Percentiles rank a stretch among this genome's conserved stretches.
These are phyloP conservation scores for Alaudala cheleensis DNA, from an alignment of 2,113 vertebrate species.

Conservation along the genomic window DNA sequence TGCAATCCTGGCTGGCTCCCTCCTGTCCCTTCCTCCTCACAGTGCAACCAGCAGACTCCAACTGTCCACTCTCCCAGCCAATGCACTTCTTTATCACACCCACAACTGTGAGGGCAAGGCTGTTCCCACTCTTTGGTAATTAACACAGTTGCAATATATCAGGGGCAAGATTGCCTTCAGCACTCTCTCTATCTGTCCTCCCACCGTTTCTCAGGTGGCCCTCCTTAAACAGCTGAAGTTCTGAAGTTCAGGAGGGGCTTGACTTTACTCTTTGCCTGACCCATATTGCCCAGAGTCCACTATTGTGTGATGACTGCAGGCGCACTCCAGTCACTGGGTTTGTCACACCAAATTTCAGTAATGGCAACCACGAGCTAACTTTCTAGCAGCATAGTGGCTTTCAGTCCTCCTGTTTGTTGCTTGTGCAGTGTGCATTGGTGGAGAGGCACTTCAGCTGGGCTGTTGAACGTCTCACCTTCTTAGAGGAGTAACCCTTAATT, in stretches of 20 bases:
- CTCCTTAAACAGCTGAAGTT: background rate
- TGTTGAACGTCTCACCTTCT: accelerated
- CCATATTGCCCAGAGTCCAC: background rate
- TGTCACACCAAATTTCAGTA: background rate
- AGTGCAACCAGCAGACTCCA: too few species aligned
- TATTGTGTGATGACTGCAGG: background rate
- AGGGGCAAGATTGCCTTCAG: too few species aligned
- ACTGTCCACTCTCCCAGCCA: too few species aligned
- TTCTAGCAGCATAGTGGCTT: background rate
- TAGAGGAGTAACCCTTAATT: background rate
- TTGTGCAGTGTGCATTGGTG: background rate
- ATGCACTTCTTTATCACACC: too few species aligned
- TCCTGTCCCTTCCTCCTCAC: too few species aligned
- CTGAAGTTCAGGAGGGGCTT: background rate
- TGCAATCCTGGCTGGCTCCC: too few species aligned
- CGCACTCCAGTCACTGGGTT: background rate
- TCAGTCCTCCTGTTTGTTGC: background rate
- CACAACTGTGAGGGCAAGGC: too few species aligned
- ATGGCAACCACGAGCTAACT: background rate
- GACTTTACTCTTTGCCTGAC: background rate
- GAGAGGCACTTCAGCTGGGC: background rate
- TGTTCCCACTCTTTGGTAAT: too few species aligned
- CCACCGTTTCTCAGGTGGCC: background rate
- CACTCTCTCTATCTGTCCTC: too few species aligned
- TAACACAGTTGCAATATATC: too few species aligned